Evolutionary conservation across 1,140 invertebrate species (phyloP).

Genomic region (Ceratoteleas bidentatus): DNA sequence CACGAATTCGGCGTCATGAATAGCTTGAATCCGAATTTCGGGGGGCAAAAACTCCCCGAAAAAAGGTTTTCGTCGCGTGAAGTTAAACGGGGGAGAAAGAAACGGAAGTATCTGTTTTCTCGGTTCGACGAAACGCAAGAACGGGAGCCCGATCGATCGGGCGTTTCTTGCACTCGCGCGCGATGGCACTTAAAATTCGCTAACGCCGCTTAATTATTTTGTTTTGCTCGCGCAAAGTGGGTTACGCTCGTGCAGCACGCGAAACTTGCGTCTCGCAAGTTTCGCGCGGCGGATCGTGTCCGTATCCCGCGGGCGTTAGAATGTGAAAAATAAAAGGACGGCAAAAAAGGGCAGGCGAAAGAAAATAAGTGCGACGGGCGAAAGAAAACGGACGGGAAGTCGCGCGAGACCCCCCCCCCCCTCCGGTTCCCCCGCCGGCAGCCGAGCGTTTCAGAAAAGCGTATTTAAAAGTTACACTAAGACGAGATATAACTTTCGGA

Average conservation of each 20-base stretch:
- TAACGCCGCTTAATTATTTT: conserved; percentile 65
- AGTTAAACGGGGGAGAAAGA: conserved; percentile 22
- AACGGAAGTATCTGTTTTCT: conserved; percentile 27
- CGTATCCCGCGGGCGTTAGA: conserved; percentile 37
- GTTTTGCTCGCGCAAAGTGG: conserved; percentile 56
- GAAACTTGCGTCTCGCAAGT: conserved; percentile 51
- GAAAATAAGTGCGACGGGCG: conserved; percentile 24
- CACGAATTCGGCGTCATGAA: too few relatives aligned
- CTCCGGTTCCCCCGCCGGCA: conserved; percentile 18
- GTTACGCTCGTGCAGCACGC: conserved; percentile 60
- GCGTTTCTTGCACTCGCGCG: conserved; percentile 47
- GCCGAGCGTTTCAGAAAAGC: conserved; percentile 63
- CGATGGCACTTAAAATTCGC: conserved; percentile 63
- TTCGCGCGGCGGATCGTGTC: conserved; percentile 34
- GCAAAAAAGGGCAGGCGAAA: background rate
- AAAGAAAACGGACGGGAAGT: conserved; percentile 38
- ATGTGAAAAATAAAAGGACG: conserved; percentile 11
- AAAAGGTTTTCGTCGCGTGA: background rate
- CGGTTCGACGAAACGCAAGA: conserved; percentile 26
- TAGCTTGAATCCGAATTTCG: too few relatives aligned
- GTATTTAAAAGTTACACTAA: conserved; percentile 69
- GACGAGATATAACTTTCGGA: conserved; percentile 67
- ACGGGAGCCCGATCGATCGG: conserved; percentile 24
- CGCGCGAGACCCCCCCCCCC: background rate
- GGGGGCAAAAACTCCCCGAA: too few relatives aligned